These are phyloP conservation scores for Rhyacophila evoluta DNA, from an alignment of 2,888 invertebrate genomes.

Conservation along the genomic window DNA sequence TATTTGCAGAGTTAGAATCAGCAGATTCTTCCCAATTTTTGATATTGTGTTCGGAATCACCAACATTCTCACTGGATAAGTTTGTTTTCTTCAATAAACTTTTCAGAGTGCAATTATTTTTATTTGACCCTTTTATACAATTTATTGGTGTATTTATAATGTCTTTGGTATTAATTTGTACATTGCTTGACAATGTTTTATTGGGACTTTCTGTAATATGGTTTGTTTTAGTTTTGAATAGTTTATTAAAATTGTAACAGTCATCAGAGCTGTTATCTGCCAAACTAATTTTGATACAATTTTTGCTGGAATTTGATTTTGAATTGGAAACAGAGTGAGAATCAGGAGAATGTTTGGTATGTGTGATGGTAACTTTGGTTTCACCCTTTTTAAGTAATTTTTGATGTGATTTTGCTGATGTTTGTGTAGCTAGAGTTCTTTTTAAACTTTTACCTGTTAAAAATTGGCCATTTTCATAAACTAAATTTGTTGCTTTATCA, in stretches of 20 bases:
- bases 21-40: background rate
- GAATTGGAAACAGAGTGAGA: too few species aligned
- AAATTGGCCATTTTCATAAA: conserved; percentile 15
- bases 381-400: too few species aligned
- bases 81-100: background rate
- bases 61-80: background rate
- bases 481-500: conserved; percentile 43
- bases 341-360: too few species aligned
- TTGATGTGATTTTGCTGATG: conserved; percentile 1
- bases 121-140: background rate
- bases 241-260: background rate
- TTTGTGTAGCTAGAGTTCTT: conserved; percentile 42
- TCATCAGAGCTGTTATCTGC: background rate
- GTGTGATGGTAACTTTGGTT: too few species aligned
- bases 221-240: background rate
- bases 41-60: background rate
- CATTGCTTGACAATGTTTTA: background rate
- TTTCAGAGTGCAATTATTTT: background rate
- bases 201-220: background rate
- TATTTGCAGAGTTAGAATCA: background rate
- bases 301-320: too few species aligned
- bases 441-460: background rate
- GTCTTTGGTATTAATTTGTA: background rate
- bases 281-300: too few species aligned
- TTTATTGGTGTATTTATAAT: background rate